Conservation (phyloP, 2,797 vertebrate species). For the Rhadinocentrus ornatus region DNA sequence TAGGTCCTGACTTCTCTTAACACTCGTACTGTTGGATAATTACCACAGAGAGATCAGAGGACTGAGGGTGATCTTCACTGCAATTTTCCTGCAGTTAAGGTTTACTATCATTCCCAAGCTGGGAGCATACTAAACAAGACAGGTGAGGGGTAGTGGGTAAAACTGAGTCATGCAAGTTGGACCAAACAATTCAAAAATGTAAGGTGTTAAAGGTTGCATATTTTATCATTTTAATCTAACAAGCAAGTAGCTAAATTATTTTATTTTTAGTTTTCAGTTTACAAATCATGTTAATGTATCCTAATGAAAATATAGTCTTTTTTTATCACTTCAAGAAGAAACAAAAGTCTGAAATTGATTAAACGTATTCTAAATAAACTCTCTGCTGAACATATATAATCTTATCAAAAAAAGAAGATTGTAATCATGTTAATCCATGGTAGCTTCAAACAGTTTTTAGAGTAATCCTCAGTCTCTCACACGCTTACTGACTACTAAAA, state of each 20-base stretch:
- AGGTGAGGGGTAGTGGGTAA: constrained; percentile 7
- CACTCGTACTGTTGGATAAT: constrained; percentile 22
- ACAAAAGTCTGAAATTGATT: constrained; percentile 2
- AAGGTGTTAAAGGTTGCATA: constrained; percentile 6
- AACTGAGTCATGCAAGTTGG: neutral
- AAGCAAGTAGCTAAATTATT: neutral
- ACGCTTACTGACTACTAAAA: constrained; percentile 18
- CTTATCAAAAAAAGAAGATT: constrained; percentile 24
- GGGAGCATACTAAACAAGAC: constrained; percentile 16
- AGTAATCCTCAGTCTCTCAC: constrained; percentile 39
- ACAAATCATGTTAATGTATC: neutral
- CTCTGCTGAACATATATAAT: constrained; percentile 25
- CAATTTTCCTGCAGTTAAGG: neutral
- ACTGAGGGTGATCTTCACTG: constrained; percentile 25
- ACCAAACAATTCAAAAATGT: neutral
- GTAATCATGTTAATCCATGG: constrained; percentile 14
- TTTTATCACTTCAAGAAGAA: constrained; percentile 5
- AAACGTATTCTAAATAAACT: constrained; percentile 11
- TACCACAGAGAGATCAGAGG: constrained; percentile 24
- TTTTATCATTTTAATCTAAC: constrained; percentile 7
- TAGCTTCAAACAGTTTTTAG: constrained; percentile 23
- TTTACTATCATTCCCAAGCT: neutral
- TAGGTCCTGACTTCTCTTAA: constrained; percentile 56
- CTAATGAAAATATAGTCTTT: constrained; percentile 27
- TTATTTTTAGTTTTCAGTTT: neutral